These are phyloP conservation scores for Galleria mellonella DNA, from an alignment of 1,140 invertebrate genomes.

Conservation along the genomic window DNA sequence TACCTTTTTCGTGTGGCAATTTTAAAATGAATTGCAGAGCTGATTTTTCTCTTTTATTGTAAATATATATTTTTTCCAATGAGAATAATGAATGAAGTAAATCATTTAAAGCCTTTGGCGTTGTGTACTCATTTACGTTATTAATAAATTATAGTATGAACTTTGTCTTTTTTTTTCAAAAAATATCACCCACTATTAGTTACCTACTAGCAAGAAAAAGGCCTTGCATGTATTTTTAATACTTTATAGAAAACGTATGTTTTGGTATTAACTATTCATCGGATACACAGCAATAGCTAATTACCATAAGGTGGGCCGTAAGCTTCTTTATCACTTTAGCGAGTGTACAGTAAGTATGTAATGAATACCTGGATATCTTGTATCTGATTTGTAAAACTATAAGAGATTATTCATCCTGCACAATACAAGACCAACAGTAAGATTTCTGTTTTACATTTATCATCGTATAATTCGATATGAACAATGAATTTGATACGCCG, in stretches of 20 bases:
- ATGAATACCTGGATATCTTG: too few relatives aligned
- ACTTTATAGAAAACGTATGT: too few relatives aligned
- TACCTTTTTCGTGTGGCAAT: conserved; percentile 53
- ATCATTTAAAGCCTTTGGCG: conserved; percentile 70
- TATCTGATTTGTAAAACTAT: too few relatives aligned
- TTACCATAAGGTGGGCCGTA: too few relatives aligned
- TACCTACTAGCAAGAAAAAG: too few relatives aligned
- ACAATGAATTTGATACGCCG: conserved; percentile 10
- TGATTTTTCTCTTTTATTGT: conserved; percentile 67
- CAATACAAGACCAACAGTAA: too few relatives aligned
- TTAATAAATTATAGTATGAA: conserved; percentile 73
- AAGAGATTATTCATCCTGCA: neutral
- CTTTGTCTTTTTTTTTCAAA: conserved; percentile 20
- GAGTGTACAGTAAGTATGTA: too few relatives aligned
- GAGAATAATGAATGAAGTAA: conserved; percentile 66
- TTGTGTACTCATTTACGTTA: conserved; percentile 73
- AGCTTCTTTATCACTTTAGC: too few relatives aligned
- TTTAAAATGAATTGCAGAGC: conserved; percentile 63
- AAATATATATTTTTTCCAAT: conserved; percentile 66
- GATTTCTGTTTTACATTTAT: too few relatives aligned
- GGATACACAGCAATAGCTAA: too few relatives aligned
- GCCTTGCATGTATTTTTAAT: too few relatives aligned
- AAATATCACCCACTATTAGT: neutral
- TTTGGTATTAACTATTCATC: too few relatives aligned
- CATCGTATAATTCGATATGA: neutral